Base-by-base conservation (phyloP, 2,888 invertebrate species). In the Drosophila neoperkinsi region DNA sequence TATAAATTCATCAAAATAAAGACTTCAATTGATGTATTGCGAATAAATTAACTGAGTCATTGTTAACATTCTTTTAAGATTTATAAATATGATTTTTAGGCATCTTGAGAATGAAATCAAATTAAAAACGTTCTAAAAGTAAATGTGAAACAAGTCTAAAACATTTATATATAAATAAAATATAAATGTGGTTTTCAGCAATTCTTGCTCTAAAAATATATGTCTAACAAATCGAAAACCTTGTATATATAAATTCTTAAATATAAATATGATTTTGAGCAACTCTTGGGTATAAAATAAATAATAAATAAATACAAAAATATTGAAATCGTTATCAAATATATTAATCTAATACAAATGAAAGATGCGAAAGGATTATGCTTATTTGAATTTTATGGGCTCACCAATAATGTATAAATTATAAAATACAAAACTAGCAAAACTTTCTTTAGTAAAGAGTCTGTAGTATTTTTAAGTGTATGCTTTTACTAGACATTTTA, bases 1-100 rank as follows among this genome's bases (percentile, higher is more conserved):
- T 69, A 63, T 57, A 58, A 64, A 67, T 81, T 64, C 53, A 67
- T 73, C 69, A 78, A 52, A 38, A 30, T 30, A 21, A 64, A 43
- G 38, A 33, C 41, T 38, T 53, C 10, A 74, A 68, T 53, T 51
- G 21, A 31, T 61, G 21, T 11, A 9, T 21, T 30, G 28, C 7
- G 21, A 51, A 28, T 50, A 34, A 28, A 13, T 34, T n/a, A 50
- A 6, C 21, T 21, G n/a, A 46, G 13, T 1, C 30, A 51, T 13
- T 31, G 51, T 31, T 11, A 18, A 31, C 25, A 50, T 50, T 9
- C 9, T 9, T 46, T 46, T 9, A 13, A 16, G 9, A 9, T 25
- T 16, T 25, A 16, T 4, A 46, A 28, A 46, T 9, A 25, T 25
- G 2, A 46, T 46, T 46, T 43, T 21, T 11, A 21, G 2, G 2